Conservation (phyloP, 1,140 invertebrate species). For the Calliopsis andreniformis region DNA sequence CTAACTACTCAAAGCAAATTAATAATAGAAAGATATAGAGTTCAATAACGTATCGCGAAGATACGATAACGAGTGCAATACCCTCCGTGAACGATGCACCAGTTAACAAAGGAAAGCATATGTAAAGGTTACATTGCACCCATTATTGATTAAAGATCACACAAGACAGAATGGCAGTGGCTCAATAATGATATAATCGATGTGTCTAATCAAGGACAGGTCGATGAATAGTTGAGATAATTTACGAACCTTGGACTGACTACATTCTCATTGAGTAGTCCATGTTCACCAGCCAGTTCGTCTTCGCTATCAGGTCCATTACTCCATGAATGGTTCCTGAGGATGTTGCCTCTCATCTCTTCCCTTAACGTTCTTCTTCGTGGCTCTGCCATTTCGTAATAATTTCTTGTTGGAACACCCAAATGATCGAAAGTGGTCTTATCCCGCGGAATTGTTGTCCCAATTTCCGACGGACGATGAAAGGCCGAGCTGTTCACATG, state of each 20-base stretch:
- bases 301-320: constrained; percentile 59
- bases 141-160: neutral
- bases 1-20: neutral
- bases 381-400: constrained; percentile 16
- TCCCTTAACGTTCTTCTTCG: constrained; percentile 3
- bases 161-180: no score
- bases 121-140: neutral
- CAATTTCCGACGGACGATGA: constrained; percentile 30
- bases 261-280: constrained; percentile 41
- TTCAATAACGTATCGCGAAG: neutral
- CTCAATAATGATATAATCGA: neutral
- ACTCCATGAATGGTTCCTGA: constrained; percentile 61
- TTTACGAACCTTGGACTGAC: constrained; percentile 48
- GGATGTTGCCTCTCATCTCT: constrained; percentile 47
- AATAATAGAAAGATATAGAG: neutral
- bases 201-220: neutral
- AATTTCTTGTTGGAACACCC: neutral
- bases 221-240: constrained; percentile 21
- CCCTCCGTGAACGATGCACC: neutral
- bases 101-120: constrained; percentile 11
- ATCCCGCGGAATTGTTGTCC: constrained; percentile 50
- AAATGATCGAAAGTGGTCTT: neutral
- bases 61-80: neutral
- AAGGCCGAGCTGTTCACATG: constrained; percentile 46
- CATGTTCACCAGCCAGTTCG: constrained; percentile 48